These are phyloP conservation scores for Hypomecis punctinalis DNA, from an alignment of 2,888 invertebrate genomes.

Conservation along the genomic window DNA sequence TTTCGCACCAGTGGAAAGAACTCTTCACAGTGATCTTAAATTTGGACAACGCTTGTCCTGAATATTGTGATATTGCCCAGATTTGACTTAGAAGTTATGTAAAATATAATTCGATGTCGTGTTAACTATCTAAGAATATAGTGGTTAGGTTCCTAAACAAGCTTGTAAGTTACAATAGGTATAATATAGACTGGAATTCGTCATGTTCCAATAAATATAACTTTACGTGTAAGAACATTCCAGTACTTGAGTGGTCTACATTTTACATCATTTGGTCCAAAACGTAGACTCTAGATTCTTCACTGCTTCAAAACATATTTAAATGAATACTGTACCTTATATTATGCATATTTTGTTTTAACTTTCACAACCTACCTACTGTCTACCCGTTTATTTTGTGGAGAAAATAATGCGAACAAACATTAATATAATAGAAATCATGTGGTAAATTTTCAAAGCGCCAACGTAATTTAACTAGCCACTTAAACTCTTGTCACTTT, in stretches of 20 bases:
- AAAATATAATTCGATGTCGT: conserved; percentile 79
- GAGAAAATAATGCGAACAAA: no score
- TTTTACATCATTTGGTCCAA: conserved; percentile 43
- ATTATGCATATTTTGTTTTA: no score
- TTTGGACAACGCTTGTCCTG: conserved; percentile 64
- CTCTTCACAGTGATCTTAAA: conserved; percentile 40
- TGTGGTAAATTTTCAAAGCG: no score
- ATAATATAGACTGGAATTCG: conserved; percentile 50
- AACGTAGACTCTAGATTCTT: background rate
- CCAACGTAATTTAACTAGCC: no score
- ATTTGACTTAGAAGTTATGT: conserved; percentile 66
- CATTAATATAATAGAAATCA: no score
- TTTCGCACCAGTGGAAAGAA: conserved; percentile 39
- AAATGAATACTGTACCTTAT: no score
- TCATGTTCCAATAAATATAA: conserved; percentile 55
- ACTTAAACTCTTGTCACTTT: no score
- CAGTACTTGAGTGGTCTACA: conserved; percentile 45
- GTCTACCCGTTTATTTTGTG: no score
- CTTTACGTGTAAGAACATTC: conserved; percentile 46
- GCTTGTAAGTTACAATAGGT: conserved; percentile 68
- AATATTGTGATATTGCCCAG: conserved; percentile 82
- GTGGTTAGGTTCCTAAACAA: conserved; percentile 57
- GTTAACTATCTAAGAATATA: conserved; percentile 63
- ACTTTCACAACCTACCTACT: no score
- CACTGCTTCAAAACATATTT: no score